Base-by-base conservation (phyloP, 2,888 invertebrate species). In the Thymelicus acteon region DNA sequence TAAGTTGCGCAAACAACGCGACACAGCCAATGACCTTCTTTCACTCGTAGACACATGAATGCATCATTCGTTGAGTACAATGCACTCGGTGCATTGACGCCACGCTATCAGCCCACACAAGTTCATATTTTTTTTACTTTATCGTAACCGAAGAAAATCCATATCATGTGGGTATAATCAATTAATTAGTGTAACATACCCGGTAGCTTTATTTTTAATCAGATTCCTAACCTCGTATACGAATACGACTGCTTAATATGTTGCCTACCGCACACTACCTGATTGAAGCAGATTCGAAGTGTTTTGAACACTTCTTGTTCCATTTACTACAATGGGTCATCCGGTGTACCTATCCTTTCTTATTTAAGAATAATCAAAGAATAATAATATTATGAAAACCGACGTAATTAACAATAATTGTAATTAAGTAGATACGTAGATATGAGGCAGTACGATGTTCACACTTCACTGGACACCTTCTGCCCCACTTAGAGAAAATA, bases 11-110 rank as follows among this genome's bases (percentile, higher is more conserved):
- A 84, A 87, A 89, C 87, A 84, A 81, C 74, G 62, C 76, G 72
- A 75, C 73, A 77, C 86, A 88, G 89, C 80, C 92, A 91, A 84
- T 90, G 91, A 91, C 91, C 92, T 91, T 89, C 83, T 80, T 82
- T 74, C 73, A 79, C 77, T 82, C 79, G 79, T 84, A 87, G 85
- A 87, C 84, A 86, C 76, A 78, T 88, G 88, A 91, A 89, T 91
- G 89, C 91, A 89, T 88, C 89, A 88, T 86, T 87, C 81, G 86
- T 76, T 65, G 81, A 80, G 90, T 86, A 82, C 91, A 85, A 89
- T 89, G 91, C 90, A 88, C 92, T 78, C 86, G 79, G 84, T 82
- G 85, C 86, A 84, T 82, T 84, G 84, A 83, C 87, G 84, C 79
- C 78, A 77, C 78, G 79, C 83, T 90, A 91, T 90, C 91, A 72